Percentiles rank a stretch among this genome's conserved stretches.
These are phyloP conservation scores for Halcyon malimbica DNA, from an alignment of 2,113 vertebrate species.

Conservation along the genomic window DNA sequence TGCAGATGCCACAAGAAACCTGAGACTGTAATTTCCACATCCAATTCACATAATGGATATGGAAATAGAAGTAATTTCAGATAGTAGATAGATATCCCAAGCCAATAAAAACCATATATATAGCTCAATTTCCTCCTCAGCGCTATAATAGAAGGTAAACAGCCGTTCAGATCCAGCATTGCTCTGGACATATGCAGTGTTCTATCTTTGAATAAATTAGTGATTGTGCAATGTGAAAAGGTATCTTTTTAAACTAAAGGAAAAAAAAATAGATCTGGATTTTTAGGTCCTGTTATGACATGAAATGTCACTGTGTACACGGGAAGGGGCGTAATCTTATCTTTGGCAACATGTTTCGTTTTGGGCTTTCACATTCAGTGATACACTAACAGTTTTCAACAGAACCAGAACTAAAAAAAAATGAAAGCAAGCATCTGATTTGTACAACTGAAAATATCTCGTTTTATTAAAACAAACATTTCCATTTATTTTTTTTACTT, in stretches of 20 bases:
- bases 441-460: neutral
- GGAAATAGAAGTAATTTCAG: conserved; percentile 63
- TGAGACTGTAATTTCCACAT: conserved; percentile 53
- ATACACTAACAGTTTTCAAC: neutral
- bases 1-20: conserved; percentile 43
- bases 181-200: neutral
- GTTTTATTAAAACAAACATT: neutral
- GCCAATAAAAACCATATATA: conserved; percentile 53
- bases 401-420: neutral
- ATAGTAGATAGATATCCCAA: conserved; percentile 51
- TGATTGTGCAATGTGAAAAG: neutral
- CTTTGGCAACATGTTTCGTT: neutral
- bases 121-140: conserved; percentile 50
- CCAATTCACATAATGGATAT: conserved; percentile 52
- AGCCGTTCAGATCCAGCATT: neutral
- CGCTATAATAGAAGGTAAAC: conserved; percentile 43
- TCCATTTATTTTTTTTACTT: neutral
- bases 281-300: neutral
- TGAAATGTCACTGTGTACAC: neutral
- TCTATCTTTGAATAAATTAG: neutral
- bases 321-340: neutral
- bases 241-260: neutral
- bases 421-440: neutral
- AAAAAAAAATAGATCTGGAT: neutral
- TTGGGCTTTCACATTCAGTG: neutral